Conservation (phyloP, 2,113 vertebrate genomes). For the Enhydra lutris region DNA sequence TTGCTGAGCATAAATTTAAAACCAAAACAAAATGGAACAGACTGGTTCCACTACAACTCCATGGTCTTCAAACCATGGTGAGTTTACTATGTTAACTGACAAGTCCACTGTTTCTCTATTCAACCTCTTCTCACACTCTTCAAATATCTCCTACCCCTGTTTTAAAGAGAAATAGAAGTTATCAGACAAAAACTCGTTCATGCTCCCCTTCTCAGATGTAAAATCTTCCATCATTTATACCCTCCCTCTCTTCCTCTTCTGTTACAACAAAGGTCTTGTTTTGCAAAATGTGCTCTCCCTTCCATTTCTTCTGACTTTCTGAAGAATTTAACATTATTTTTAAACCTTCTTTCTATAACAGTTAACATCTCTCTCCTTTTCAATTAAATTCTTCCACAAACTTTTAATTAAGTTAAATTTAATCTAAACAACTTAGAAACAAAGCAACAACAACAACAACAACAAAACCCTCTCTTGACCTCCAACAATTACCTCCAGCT, state of each 20-base stretch:
- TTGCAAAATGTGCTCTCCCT: not conserved
- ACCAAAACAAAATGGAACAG: not conserved
- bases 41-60: not conserved
- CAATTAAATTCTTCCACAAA: not conserved
- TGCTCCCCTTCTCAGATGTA: not conserved
- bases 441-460: not conserved
- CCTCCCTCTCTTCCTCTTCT: not conserved
- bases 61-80: not conserved
- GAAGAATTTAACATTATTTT: not conserved
- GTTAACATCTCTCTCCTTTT: not conserved
- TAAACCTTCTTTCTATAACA: not conserved
- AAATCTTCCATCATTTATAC: too few relatives aligned
- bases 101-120: not conserved
- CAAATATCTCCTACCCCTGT: too few relatives aligned
- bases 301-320: not conserved
- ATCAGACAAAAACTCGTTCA: not conserved
- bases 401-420: conserved; percentile 7
- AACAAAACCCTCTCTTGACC: not conserved
- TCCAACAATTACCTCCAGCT: not conserved
- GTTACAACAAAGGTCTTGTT: not conserved
- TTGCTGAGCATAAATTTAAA: not conserved
- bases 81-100: not conserved
- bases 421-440: not conserved
- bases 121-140: not conserved
- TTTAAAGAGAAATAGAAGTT: not conserved